Evolutionary conservation across 2,888 invertebrate genomes (phyloP), one percentile per base, ranked within the genome.

Genomic region (Drosophila ezoana): DNA sequence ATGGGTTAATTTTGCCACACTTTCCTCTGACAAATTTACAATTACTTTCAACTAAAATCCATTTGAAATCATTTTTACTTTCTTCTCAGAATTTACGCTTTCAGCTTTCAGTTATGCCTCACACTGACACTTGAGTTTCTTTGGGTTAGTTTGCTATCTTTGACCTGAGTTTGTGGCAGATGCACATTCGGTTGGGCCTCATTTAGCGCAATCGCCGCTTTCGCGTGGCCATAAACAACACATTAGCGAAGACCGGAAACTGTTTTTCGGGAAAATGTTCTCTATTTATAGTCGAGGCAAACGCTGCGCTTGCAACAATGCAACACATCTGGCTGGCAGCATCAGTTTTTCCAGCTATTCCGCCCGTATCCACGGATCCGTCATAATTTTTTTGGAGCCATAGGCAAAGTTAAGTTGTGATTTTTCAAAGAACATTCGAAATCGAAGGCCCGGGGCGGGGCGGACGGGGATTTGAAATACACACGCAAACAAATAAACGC

Each of bases 391-490:
- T 60, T 54, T 10, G 61, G 28, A 76, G 66, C 72, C 72, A 59
- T 54, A 37, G 77, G 72, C 77, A 74, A 74, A 95, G 93, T 96
- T 97, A 89, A 82, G 79, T 80, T 86, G 79, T 86, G 89, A 89
- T 88, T 82, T 89, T 86, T 79, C 79, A 83, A 87, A 88, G 78
- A 80, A 85, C 78, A 88, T 80, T 80, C 70, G 18, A 77, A 84
- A 82, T 79, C 65, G 79, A 82, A 61, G 62, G 72, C 78, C 60
- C 47, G 33, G 33, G 33, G 5, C 23, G 11, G 11, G 10, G 8
- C 10, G 33, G 11, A 1, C 48, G 41, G 45, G 41, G 45, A 61
- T 23, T 23, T 20, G 67, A 57, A 66, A 48, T 8, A 28, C 8
- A 72, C 51, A 72, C 51, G 68, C 77, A 79, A 72, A 70, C 74